Conservation (phyloP, 2,113 vertebrate species). For the Columbina picui region DNA sequence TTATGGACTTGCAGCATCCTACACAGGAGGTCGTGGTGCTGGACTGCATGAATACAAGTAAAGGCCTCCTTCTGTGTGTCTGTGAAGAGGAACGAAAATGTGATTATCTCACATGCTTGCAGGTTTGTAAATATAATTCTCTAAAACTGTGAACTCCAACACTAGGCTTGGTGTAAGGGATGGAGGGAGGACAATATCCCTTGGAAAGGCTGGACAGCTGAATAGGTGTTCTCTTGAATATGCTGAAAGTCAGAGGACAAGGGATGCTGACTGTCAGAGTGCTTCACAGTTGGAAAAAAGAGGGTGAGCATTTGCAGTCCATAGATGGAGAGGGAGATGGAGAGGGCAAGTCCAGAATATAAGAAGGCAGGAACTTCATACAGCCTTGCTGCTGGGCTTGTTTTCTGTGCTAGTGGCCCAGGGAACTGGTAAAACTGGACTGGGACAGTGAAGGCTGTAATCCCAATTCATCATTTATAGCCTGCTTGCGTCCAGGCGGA, state of each 20-base stretch:
- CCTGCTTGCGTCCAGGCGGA: background rate
- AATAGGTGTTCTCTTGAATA: background rate
- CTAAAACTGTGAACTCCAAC: background rate
- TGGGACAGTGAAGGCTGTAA: background rate
- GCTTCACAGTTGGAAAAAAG: background rate
- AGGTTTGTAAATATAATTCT: background rate
- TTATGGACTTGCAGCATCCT: background rate
- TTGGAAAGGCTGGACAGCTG: background rate
- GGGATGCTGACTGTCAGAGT: background rate
- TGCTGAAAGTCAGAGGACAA: background rate
- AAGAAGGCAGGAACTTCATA: background rate
- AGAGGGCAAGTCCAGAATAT: background rate
- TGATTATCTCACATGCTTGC: background rate
- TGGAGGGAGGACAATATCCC: background rate
- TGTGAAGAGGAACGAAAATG: background rate
- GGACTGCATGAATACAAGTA: background rate
- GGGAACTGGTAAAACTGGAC: background rate
- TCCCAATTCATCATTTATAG: constrained; percentile 16
- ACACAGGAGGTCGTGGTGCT: background rate
- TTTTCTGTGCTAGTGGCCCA: background rate
- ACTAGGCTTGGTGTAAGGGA: background rate
- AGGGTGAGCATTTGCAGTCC: background rate
- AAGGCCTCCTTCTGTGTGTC: background rate
- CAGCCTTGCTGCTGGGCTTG: background rate
- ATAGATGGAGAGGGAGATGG: background rate